A percentile compares a stretch with the other conserved stretches of the same genome.
These are phyloP conservation scores for Pontoporia blainvillei DNA, from an alignment of 2,113 vertebrate species.

Conservation along the genomic window DNA sequence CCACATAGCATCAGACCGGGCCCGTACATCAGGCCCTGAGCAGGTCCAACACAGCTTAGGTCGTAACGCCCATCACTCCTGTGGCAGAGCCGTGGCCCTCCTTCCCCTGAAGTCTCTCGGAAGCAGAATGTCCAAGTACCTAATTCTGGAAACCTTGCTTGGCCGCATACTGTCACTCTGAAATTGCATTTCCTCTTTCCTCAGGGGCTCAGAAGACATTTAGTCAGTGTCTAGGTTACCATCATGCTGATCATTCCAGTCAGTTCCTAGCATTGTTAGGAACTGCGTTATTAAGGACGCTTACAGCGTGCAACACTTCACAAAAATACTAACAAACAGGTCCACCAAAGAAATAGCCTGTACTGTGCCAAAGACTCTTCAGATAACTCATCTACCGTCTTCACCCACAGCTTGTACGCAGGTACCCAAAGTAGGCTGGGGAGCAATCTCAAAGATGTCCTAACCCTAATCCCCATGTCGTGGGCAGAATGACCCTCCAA, in stretches of 20 bases:
- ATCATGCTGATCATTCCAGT: no score
- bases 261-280: not conserved
- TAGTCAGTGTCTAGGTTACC: no score
- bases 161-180: fast-evolving
- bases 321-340: no score
- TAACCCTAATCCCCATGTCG: fast-evolving
- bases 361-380: not conserved
- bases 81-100: no score
- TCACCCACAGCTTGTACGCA: fast-evolving
- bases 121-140: not conserved
- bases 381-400: not conserved
- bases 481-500: not conserved
- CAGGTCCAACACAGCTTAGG: fast-evolving
- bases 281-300: no score
- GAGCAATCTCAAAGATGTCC: no score
- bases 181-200: fast-evolving
- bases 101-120: fast-evolving
- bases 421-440: fast-evolving
- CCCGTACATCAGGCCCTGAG: fast-evolving
- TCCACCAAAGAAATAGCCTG: no score
- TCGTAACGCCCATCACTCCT: fast-evolving
- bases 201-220: no score
- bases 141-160: no score
- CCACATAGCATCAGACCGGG: fast-evolving
- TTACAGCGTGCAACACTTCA: not conserved